These are phyloP conservation scores for Trematomus bernacchii DNA, from an alignment of 2,797 vertebrate species.

Conservation along the genomic window DNA sequence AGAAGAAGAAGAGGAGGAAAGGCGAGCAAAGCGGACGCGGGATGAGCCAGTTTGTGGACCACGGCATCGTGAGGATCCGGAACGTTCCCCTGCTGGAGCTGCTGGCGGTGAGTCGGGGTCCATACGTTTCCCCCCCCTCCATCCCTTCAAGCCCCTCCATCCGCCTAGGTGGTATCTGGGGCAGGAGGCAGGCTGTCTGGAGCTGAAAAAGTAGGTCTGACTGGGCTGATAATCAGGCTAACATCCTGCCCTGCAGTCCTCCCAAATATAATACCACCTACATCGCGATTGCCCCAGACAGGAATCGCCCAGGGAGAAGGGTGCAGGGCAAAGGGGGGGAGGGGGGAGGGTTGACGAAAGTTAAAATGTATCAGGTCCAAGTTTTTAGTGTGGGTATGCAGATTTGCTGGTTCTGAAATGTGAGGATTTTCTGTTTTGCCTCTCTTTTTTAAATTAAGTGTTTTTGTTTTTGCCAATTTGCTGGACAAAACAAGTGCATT, in stretches of 20 bases:
- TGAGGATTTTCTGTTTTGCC: neutral
- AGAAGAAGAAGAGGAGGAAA: slow-evolving; percentile 52
- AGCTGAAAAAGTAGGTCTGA: slow-evolving; percentile 68
- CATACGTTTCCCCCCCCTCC: slow-evolving; percentile 7
- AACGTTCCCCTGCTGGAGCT: slow-evolving; percentile 74
- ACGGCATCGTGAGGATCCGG: slow-evolving; percentile 35
- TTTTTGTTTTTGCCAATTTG: neutral
- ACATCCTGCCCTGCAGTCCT: slow-evolving; percentile 57
- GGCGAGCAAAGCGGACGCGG: neutral
- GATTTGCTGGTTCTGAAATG: neutral
- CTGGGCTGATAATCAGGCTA: slow-evolving; percentile 56
- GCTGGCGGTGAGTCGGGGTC: slow-evolving; percentile 64
- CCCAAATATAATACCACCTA: slow-evolving; percentile 49
- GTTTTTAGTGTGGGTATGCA: slow-evolving; percentile 14
- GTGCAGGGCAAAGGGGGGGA: slow-evolving; percentile 1
- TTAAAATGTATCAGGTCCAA: slow-evolving; percentile 17
- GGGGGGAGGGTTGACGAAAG: neutral
- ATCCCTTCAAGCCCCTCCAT: slow-evolving; percentile 31
- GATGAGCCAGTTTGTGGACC: slow-evolving; percentile 72
- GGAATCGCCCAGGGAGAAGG: slow-evolving; percentile 56
- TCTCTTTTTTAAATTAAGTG: neutral
- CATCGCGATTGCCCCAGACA: slow-evolving; percentile 45
- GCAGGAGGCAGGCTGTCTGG: slow-evolving; percentile 61
- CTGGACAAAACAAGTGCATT: neutral
- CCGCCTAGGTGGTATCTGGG: slow-evolving; percentile 54